These are phyloP conservation scores for Ibycter americanus DNA, from an alignment of 2,797 vertebrate species.

Conservation along the genomic window DNA sequence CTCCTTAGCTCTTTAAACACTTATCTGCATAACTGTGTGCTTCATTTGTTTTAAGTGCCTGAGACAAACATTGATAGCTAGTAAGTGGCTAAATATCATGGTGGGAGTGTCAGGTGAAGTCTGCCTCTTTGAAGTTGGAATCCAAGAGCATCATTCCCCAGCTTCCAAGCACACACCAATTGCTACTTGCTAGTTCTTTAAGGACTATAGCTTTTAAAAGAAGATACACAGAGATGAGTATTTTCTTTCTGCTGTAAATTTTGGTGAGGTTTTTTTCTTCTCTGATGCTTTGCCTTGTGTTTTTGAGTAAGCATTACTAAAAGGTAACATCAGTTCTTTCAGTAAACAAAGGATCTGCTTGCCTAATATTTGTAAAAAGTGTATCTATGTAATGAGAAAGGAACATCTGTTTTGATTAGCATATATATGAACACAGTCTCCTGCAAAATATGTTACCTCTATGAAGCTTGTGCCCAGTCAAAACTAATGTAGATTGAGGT, in stretches of 20 bases:
- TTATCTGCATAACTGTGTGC: not conserved
- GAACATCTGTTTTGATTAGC: not conserved
- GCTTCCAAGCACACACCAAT: not conserved
- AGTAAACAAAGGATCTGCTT: not conserved
- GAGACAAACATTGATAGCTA: not conserved
- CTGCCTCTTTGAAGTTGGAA: not conserved
- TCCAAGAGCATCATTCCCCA: not conserved
- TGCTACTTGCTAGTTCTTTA: not conserved
- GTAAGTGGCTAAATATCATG: not conserved
- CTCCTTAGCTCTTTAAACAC: not conserved
- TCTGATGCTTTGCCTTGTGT: not conserved
- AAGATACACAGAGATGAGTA: not conserved
- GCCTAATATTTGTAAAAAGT: not conserved
- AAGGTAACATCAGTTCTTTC: not conserved
- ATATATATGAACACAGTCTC: not conserved
- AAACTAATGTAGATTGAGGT: not conserved
- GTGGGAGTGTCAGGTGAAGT: not conserved
- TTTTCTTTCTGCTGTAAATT: not conserved
- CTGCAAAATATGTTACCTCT: not conserved
- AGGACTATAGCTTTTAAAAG: not conserved
- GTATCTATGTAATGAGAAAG: not conserved
- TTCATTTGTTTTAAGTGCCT: not conserved
- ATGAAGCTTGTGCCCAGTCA: not conserved
- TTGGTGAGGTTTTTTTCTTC: not conserved
- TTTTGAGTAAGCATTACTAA: not conserved